Base-by-base conservation (phyloP, 2,888 invertebrate species). In the Cyaniris semiargus region DNA sequence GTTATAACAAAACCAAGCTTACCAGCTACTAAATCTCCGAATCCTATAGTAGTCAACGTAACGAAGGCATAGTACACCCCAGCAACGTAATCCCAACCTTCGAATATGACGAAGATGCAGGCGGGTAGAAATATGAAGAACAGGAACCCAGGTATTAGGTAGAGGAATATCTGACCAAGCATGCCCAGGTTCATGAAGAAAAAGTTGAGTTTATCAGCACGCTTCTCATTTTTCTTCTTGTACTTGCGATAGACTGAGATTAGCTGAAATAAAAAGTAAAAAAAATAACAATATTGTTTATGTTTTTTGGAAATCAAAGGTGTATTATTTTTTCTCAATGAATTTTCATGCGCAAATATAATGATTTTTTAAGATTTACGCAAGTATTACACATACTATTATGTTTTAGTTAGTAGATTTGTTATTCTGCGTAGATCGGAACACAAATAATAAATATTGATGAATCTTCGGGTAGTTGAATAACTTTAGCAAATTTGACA, bases 11-110 rank as follows among this genome's bases (percentile, higher is more conserved):
- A 53, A 53, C 15, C 18, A 18, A 53, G 13, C 78, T 84, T 90
- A 97, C 97, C 97, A 88, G 98, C 98, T 48, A 98, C 98, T 85
- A 96, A 96, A 88, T 98, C 98, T n/a, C 98, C 98, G 88, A 98
- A 98, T 60, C 98, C 98, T 81, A 98, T 98, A 4, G 98, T 98
- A 3, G 97, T 97, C 15, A 97, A 94, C 0, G 97, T 97, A 18
- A 98, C 97, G 86, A 97, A 98, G 27, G 97, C 96, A 85, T 97
- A 98, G 87, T 98, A 98, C 70, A 98, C 95, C 0, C 98, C 95
- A 70, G 97, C 96, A 10, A 97, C 95, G 86, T 97, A 98, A 10
- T 95, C 95, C 98, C 98, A 98, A 1, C 95, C 96, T 91, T 98
- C 98, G 84, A 97, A 97, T 76, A 97, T 95, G 23, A 97, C 96